Evolutionary conservation across 2,797 vertebrate genomes (phyloP).

Genomic region (Heterohyrax brucei): DNA sequence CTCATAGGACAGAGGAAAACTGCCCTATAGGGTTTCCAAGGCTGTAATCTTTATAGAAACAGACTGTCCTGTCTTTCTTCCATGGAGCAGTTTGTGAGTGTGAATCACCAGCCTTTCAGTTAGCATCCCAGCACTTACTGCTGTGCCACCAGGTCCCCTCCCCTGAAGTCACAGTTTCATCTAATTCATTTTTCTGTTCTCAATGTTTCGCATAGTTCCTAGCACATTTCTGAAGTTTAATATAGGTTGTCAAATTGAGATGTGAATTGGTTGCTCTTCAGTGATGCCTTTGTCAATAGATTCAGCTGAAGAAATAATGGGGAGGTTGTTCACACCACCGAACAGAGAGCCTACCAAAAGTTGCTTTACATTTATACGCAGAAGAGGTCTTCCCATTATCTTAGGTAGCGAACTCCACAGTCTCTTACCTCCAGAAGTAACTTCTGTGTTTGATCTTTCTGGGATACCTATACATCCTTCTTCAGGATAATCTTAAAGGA

Average conservation of each 20-base stretch:
- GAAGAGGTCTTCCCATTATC: neutral
- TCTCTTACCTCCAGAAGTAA: neutral
- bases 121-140: neutral
- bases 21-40: neutral
- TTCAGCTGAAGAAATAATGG: neutral
- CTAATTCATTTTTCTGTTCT: conserved; percentile 18
- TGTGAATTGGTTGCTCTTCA: neutral
- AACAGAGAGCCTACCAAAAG: neutral
- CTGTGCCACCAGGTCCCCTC: neutral
- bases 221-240: neutral
- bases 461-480: neutral
- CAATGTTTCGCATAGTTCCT: neutral
- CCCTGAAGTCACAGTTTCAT: neutral
- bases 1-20: neutral
- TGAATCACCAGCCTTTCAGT: neutral
- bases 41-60: neutral
- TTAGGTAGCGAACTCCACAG: neutral
- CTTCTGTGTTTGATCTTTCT: neutral
- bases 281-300: neutral
- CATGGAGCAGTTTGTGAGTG: neutral
- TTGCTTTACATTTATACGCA: neutral
- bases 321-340: neutral
- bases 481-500: neutral
- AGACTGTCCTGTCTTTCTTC: neutral
- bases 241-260: neutral